Conservation (phyloP, 2,888 invertebrate genomes). For the Pinctada fucata region DNA sequence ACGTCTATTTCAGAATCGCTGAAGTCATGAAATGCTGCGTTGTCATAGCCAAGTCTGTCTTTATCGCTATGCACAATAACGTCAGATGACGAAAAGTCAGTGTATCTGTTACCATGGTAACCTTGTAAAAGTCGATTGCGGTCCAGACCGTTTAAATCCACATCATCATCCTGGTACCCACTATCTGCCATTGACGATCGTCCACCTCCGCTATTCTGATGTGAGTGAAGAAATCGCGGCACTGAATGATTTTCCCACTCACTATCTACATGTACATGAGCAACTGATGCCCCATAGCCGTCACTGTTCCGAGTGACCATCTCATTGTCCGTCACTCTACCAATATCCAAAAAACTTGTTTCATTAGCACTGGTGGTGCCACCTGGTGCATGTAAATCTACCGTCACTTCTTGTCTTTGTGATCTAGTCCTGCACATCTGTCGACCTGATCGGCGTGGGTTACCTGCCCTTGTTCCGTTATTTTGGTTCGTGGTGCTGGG, state of each 20-base stretch:
- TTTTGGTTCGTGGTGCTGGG: slow-evolving; percentile 5
- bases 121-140: not conserved
- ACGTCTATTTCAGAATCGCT: not conserved
- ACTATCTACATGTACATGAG: not conserved
- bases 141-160: slow-evolving; percentile 1
- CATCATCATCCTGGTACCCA: slow-evolving; percentile 50
- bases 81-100: not conserved
- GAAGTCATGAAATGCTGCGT: not conserved
- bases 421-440: slow-evolving; percentile 36
- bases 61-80: not conserved
- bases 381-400: slow-evolving; percentile 49
- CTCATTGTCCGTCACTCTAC: not conserved
- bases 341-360: not conserved
- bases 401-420: slow-evolving; percentile 42
- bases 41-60: not conserved
- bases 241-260: not conserved
- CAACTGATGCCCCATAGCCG: not conserved
- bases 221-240: slow-evolving; percentile 37
- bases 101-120: not conserved
- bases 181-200: slow-evolving; percentile 51
- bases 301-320: not conserved
- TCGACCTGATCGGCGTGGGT: slow-evolving; percentile 30
- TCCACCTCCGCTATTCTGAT: slow-evolving; percentile 56
- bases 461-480: not conserved
- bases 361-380: not conserved